Conservation (phyloP, 2,113 vertebrate genomes). For the Dinomys branickii region DNA sequence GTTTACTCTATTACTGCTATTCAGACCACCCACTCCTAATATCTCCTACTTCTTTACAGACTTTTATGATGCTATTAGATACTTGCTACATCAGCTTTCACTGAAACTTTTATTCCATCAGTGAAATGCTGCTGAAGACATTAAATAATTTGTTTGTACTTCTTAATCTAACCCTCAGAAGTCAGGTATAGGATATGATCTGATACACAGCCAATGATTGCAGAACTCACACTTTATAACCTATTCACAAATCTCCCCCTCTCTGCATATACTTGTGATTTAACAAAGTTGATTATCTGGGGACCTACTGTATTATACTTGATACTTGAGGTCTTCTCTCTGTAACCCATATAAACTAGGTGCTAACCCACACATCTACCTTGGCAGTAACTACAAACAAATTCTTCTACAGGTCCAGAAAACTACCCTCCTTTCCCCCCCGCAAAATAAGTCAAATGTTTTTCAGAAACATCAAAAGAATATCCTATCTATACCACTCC, state of each 20-base stretch:
- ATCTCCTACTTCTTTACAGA: neutral
- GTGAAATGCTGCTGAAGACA: neutral
- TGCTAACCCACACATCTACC: neutral
- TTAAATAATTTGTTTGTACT: neutral
- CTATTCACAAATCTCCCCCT: neutral
- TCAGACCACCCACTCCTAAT: neutral
- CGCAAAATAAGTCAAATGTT: neutral
- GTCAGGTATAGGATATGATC: neutral
- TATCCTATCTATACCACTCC: neutral
- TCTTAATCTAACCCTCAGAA: neutral
- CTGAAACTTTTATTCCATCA: neutral
- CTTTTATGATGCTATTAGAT: neutral
- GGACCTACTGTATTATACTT: neutral
- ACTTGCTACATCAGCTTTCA: neutral
- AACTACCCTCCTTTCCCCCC: neutral
- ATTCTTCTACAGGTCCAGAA: neutral
- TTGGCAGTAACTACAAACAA: neutral
- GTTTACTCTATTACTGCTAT: neutral
- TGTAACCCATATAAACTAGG: neutral
- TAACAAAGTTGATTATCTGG: neutral
- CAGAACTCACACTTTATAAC: neutral
- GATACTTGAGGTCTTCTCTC: neutral
- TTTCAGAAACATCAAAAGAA: neutral
- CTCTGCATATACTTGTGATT: neutral
- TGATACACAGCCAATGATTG: neutral